Conservation (phyloP, 2,113 vertebrate genomes). For the Heteronetta atricapilla region DNA sequence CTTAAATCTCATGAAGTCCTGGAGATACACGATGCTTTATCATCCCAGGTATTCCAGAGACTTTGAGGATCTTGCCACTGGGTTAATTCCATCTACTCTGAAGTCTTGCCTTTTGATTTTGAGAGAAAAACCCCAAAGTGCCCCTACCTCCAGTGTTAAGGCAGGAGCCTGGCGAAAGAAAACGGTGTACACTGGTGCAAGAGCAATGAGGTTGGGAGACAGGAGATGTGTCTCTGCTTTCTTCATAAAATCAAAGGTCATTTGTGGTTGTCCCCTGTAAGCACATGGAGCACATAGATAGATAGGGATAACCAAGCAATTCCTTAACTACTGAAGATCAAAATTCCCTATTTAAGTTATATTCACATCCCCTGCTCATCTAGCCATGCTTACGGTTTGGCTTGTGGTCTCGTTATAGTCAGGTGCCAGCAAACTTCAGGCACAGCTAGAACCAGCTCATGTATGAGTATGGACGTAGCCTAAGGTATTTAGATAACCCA, state of each 20-base stretch:
- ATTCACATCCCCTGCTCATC: not conserved
- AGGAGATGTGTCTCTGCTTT: not conserved
- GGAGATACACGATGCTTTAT: not conserved
- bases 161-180: not conserved
- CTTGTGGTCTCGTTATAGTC: not conserved
- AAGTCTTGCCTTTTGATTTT: not conserved
- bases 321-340: not conserved
- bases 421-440: constrained; percentile 1
- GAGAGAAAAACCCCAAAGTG: not conserved
- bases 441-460: not conserved
- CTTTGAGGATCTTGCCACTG: not conserved
- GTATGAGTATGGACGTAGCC: not conserved
- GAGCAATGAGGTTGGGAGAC: not conserved
- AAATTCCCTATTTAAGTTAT: not conserved
- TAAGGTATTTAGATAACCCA: not conserved
- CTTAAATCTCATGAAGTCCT: not conserved
- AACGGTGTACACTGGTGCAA: not conserved
- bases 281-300: not conserved
- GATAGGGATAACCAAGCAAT: not conserved
- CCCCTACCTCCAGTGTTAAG: not conserved
- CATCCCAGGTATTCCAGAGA: not conserved
- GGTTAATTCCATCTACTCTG: not conserved
- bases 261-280: not conserved
- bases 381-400: not conserved
- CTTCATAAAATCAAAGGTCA: not conserved